Evolutionary conservation across 2,888 invertebrate species (phyloP), one percentile per base, ranked within the genome.

Genomic region (Chymomyza fuscimana): DNA sequence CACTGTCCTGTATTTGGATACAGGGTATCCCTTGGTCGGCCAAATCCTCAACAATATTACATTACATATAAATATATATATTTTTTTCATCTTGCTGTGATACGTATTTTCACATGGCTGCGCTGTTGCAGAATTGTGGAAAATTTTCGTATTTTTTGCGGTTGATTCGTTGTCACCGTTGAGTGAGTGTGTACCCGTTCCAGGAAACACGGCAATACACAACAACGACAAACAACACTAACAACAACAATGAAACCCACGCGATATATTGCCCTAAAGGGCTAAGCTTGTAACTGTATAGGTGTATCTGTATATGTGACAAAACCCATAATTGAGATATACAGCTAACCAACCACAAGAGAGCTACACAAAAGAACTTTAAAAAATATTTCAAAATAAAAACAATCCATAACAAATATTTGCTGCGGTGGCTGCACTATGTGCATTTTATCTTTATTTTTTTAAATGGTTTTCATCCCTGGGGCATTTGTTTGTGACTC

Each of bases 161-260:
- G 78, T 79, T 72, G 77, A 78, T 71, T 80, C 74, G 73, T 73
- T 82, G 80, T 68, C 73, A 76, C 72, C 62, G 69, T 69, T 76
- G 73, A 72, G 36, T 70, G 66, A 72, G 69, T 74, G 56, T 19
- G 54, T 15, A 32, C 32, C 32, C 25, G 25, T 25, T 25, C 25
- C 25, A 25, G 25, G 4, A 4, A 25, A 32, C 32, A 32, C 32
- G 32, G 32, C 25, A 25, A 9, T 32, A 32, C 32, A 5, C 0
- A 4, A 4, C 1, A 1, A 32, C 5, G 2, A 32, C 32, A 2
- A 32, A 7, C 32, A 32, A 59, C 65, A 64, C 67, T 67, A 63
- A 59, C 58, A 10, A 58, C 22, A 58, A 29, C 58, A 58, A 25
- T 15, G 25, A 7, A 25, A 5, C 29, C 22, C 15, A 25, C 6